Percentiles rank a stretch among this genome's conserved stretches.
Evolutionary conservation across 1,140 invertebrate species (phyloP).

Genomic region (Drosophila paulistorum): DNA sequence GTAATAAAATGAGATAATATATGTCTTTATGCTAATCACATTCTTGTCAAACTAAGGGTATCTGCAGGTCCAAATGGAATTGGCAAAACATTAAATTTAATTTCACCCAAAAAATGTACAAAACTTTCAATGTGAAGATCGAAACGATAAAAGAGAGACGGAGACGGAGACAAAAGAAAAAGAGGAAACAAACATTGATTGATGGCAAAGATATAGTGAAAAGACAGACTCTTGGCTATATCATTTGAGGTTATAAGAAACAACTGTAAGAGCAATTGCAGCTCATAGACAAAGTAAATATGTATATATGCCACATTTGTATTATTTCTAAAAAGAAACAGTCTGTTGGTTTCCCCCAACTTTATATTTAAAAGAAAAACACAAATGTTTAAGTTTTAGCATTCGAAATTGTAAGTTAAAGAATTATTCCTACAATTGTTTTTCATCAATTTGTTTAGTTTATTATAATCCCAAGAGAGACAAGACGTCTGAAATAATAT

Average conservation of each 20-base stretch:
- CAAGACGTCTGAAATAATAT: background rate
- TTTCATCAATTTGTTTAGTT: too few species aligned
- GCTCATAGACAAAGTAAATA: background rate
- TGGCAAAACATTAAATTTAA: background rate
- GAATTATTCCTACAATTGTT: too few species aligned
- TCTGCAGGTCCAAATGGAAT: constrained; percentile 1
- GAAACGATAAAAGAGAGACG: background rate
- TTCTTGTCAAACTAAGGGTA: background rate
- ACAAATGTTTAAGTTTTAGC: too few species aligned
- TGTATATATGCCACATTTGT: background rate
- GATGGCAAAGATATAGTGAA: background rate
- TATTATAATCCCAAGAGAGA: too few species aligned
- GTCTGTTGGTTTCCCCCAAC: background rate
- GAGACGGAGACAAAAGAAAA: background rate
- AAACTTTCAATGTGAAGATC: constrained; percentile 14
- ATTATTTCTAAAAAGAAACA: background rate
- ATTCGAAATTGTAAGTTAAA: too few species aligned
- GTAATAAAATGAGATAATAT: constrained; percentile 23
- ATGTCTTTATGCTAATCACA: constrained; percentile 41
- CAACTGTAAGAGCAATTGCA: background rate
- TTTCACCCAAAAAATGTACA: constrained; percentile 9
- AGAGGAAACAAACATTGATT: constrained; percentile 2
- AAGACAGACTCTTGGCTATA: background rate
- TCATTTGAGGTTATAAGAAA: background rate
- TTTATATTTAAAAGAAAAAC: too few species aligned